phyloP scores from a whole-genome alignment of 2,888 invertebrate genomes.

The Orthonychiurus folsomi region DNA sequence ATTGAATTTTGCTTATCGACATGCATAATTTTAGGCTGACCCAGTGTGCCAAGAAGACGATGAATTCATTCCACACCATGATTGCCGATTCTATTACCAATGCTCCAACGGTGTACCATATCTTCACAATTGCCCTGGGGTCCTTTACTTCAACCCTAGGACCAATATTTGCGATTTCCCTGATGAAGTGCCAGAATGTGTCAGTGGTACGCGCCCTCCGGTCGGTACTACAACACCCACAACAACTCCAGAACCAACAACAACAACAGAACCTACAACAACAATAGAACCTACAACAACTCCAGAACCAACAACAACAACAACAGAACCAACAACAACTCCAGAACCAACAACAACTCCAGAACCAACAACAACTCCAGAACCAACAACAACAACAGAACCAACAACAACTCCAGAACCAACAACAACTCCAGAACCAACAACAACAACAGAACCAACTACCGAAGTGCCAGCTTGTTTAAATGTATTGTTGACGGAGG shows the following conservation, averaged over 20 bases:
- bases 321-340: not conserved
- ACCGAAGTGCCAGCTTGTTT: not conserved
- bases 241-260: not conserved
- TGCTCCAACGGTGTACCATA: too few species aligned
- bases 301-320: not conserved
- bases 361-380: not conserved
- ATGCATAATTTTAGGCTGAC: too few species aligned
- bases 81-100: too few species aligned
- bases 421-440: not conserved
- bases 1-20: too few species aligned
- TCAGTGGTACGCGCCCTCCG: too few species aligned
- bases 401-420: not conserved
- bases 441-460: not conserved
- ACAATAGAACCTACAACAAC: not conserved
- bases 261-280: not conserved
- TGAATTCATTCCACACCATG: too few species aligned
- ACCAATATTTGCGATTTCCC: too few species aligned
- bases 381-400: not conserved
- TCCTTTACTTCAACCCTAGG: too few species aligned
- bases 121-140: too few species aligned
- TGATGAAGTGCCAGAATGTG: too few species aligned
- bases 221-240: too few species aligned
- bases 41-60: too few species aligned
- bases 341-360: not conserved
- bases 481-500: not conserved